phyloP scores from a whole-genome alignment of 1,140 invertebrate genomes.

The Pemphigus obesinymphae region DNA sequence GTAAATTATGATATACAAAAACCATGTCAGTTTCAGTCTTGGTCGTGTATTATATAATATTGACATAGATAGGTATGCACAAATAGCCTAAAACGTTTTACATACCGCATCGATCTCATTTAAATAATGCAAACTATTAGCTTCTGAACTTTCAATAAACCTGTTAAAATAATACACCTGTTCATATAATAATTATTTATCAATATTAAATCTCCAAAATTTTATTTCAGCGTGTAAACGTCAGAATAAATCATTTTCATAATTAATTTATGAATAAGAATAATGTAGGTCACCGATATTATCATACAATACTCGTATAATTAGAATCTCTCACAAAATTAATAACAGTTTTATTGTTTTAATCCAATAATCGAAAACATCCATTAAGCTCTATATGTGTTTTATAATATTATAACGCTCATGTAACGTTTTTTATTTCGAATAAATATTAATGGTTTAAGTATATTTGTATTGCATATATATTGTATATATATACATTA shows the following conservation, averaged over 20 bases:
- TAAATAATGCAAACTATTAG: background rate
- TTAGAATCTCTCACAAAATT: background rate
- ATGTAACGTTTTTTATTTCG: background rate
- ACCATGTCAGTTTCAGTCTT: background rate
- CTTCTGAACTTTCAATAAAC: background rate
- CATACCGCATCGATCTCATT: background rate
- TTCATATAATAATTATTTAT: constrained; percentile 16
- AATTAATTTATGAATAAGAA: background rate
- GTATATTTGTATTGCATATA: background rate
- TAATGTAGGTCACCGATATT: background rate
- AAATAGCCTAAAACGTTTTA: background rate
- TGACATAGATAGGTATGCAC: background rate
- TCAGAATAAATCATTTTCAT: background rate
- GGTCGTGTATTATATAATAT: background rate
- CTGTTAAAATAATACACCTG: background rate
- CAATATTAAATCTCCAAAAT: background rate
- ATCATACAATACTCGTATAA: background rate
- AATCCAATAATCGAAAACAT: background rate
- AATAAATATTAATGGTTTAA: background rate
- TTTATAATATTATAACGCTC: background rate
- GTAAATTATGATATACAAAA: too few species aligned
- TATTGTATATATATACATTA: too few species aligned
- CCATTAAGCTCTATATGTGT: background rate
- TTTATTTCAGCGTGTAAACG: background rate
- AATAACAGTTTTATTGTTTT: constrained; percentile 6